Conservation (phyloP, 2,888 invertebrate species). For the Hypomecis atomaria region DNA sequence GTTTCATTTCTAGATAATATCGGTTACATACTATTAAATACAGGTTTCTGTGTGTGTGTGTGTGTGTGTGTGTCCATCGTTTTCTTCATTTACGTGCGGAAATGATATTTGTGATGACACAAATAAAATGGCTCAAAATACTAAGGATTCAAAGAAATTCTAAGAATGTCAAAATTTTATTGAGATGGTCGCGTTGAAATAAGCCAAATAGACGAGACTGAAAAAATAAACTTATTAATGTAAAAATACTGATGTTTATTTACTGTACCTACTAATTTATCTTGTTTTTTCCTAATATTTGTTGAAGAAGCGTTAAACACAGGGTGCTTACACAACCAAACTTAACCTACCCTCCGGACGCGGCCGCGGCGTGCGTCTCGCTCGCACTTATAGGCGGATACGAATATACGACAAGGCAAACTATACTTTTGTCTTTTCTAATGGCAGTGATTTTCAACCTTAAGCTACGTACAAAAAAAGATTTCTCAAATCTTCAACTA, state of each 20-base stretch:
- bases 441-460: slow-evolving; percentile 30
- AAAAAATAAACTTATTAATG: not conserved
- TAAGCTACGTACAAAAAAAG: slow-evolving; percentile 23
- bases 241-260: not conserved
- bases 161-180: no score
- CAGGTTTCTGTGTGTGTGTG: no score
- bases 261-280: not conserved
- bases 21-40: no score
- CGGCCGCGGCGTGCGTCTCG: slow-evolving; percentile 52
- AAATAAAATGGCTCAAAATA: no score
- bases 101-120: no score
- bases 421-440: slow-evolving; percentile 41
- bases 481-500: slow-evolving; percentile 10
- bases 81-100: no score
- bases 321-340: slow-evolving; percentile 75
- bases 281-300: slow-evolving; percentile 12
- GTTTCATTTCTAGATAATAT: no score
- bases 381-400: slow-evolving; percentile 58
- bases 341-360: slow-evolving; percentile 67
- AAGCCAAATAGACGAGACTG: no score
- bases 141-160: no score
- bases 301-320: slow-evolving; percentile 49
- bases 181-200: no score
- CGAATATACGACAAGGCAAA: slow-evolving; percentile 45
- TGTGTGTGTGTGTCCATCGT: no score